These are phyloP conservation scores for Plebejus argus DNA, from an alignment of 2,888 invertebrate genomes.

Conservation along the genomic window DNA sequence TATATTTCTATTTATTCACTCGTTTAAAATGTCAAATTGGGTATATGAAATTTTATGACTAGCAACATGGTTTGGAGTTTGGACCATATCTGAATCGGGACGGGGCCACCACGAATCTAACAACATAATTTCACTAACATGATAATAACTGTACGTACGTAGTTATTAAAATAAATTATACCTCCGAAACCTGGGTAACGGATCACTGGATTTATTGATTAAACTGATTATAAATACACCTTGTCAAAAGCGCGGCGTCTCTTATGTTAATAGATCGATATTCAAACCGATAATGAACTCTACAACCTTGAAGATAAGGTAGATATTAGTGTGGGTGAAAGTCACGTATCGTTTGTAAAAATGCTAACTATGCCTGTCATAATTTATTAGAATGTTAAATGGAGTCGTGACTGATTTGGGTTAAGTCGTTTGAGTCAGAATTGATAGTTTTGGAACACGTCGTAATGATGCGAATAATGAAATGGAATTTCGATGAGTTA, in stretches of 20 bases:
- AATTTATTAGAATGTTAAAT: constrained; percentile 16
- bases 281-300: no score
- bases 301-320: neutral
- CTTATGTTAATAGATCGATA: neutral
- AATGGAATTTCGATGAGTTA: neutral
- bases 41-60: neutral
- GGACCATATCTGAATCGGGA: neutral
- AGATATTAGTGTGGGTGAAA: neutral
- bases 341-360: constrained; percentile 14
- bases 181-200: constrained; percentile 10
- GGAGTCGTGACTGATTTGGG: constrained; percentile 8
- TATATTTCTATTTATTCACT: no score
- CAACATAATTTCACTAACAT: neutral
- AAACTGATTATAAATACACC: constrained; percentile 24
- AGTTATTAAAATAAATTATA: constrained; percentile 24
- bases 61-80: neutral
- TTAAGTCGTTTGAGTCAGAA: neutral
- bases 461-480: neutral
- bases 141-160: neutral
- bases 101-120: neutral
- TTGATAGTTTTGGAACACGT: constrained; percentile 3
- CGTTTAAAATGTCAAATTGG: no score
- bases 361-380: constrained; percentile 6
- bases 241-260: constrained; percentile 9
- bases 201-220: constrained; percentile 18